Evolutionary conservation across 2,113 vertebrate genomes (phyloP).

Genomic region (Vidua macroura): DNA sequence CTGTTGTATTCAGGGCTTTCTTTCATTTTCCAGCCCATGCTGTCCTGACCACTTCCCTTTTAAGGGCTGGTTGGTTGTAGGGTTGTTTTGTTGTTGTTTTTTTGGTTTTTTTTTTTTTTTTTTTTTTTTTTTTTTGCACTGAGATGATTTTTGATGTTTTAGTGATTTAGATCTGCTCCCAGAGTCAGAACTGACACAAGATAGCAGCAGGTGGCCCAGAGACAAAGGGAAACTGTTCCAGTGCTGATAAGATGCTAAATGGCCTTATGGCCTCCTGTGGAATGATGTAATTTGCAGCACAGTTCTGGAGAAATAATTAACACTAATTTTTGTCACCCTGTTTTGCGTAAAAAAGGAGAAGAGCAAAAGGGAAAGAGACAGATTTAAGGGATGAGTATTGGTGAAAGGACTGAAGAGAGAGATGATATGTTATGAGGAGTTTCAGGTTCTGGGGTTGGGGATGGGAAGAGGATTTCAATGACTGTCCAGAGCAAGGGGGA

Average conservation of each 20-base stretch:
- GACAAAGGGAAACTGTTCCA: background rate
- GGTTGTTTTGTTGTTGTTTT: too few species aligned
- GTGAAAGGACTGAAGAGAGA: background rate
- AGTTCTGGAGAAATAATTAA: background rate
- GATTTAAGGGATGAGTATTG: background rate
- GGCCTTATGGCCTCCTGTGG: background rate
- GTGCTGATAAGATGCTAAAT: background rate
- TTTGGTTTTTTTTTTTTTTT: too few species aligned
- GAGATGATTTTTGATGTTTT: background rate
- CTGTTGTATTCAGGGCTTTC: background rate
- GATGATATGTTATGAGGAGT: background rate
- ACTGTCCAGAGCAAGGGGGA: background rate
- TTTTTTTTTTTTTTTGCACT: background rate
- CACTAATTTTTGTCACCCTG: background rate
- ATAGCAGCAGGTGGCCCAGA: background rate
- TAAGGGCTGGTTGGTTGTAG: background rate
- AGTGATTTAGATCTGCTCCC: background rate
- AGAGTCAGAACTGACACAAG: background rate
- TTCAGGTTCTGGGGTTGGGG: background rate
- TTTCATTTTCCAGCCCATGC: background rate
- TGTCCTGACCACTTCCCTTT: background rate
- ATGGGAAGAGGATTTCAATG: background rate
- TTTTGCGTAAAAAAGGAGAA: background rate
- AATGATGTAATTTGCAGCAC: background rate
- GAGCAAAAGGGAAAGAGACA: background rate